A percentile compares a stretch with the other conserved stretches of the same genome.
Conservation (phyloP, 1,140 invertebrate species). For the Rhagoletis pomonella region DNA sequence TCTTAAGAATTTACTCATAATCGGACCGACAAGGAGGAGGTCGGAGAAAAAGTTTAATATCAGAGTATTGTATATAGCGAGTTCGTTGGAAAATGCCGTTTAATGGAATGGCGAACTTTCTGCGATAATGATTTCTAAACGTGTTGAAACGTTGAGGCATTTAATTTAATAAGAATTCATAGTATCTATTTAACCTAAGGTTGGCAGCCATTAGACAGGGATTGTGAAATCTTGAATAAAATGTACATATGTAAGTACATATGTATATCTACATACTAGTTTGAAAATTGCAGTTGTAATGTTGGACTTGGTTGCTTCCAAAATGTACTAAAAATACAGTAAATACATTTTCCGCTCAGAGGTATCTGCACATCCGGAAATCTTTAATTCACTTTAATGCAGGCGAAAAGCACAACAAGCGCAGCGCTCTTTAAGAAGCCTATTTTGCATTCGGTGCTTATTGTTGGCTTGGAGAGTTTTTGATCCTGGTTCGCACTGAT, state of each 20-base stretch:
- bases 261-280: not conserved
- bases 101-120: not conserved
- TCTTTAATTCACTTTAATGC: no score
- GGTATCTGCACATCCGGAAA: no score
- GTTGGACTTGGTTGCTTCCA: no score
- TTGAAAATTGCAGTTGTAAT: not conserved
- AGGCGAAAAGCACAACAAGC: no score
- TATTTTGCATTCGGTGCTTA: no score
- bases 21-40: not conserved
- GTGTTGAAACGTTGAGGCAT: constrained; percentile 14
- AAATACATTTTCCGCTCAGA: no score
- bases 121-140: not conserved
- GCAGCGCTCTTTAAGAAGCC: no score
- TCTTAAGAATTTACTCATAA: not conserved
- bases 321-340: no score
- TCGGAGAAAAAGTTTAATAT: not conserved
- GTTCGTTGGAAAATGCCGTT: not conserved
- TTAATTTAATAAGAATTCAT: constrained; percentile 12
- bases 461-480: no score
- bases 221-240: not conserved
- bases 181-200: constrained; percentile 33
- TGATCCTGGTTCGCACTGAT: no score
- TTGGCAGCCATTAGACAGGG: not conserved
- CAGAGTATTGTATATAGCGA: not conserved
- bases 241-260: not conserved